Conservation (phyloP, 2,797 vertebrate species). For the Lycodopsis pacificus region DNA sequence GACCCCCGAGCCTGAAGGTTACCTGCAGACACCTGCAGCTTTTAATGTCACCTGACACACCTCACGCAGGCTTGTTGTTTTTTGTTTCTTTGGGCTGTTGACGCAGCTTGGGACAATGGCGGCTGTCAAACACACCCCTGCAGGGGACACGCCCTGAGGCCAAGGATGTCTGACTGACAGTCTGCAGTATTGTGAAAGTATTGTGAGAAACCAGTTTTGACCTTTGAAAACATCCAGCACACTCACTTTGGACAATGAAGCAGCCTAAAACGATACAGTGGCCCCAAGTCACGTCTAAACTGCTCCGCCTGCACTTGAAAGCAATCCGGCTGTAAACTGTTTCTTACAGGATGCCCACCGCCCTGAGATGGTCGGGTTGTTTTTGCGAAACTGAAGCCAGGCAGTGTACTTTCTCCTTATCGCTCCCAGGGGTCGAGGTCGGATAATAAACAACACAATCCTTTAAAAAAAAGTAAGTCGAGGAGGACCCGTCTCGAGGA, state of each 20-base stretch:
- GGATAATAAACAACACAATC: slow-evolving; percentile 9
- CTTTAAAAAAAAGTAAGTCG: slow-evolving; percentile 10
- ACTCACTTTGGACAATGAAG: background rate
- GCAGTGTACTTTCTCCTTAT: slow-evolving; percentile 12
- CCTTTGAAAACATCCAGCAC: no score
- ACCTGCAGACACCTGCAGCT: slow-evolving; percentile 4
- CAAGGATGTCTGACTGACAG: slow-evolving; percentile 30
- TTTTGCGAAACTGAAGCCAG: background rate
- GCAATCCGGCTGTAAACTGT: background rate
- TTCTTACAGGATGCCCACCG: background rate
- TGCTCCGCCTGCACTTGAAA: background rate
- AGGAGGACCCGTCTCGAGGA: slow-evolving; percentile 39
- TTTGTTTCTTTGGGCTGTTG: slow-evolving; percentile 18
- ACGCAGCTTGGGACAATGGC: slow-evolving; percentile 21
- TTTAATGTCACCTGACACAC: slow-evolving; percentile 27
- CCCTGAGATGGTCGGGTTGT: background rate
- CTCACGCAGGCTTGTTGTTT: background rate
- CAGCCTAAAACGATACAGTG: background rate
- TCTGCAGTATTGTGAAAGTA: slow-evolving; percentile 14
- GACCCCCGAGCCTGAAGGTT: slow-evolving; percentile 21
- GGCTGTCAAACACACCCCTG: slow-evolving; percentile 28
- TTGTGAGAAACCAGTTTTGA: slow-evolving; percentile 39
- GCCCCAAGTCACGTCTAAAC: background rate
- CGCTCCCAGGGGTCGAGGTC: background rate
- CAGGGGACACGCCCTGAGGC: slow-evolving; percentile 44